Conservation (phyloP, 2,888 invertebrate species). For the Ophion ellenae region DNA sequence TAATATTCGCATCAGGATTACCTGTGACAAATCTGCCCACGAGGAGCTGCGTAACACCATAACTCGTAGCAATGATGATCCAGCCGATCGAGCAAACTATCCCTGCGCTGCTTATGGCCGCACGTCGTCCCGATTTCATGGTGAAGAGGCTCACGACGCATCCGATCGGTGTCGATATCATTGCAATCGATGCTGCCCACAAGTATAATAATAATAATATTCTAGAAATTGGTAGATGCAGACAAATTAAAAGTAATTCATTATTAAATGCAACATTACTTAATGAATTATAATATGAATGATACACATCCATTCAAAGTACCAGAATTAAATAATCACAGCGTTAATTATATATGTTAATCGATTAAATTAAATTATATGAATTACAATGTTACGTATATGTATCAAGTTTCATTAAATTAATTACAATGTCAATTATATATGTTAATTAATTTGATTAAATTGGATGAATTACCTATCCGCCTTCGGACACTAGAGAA, state of each 20-base stretch:
- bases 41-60: constrained; percentile 77
- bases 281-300: no score
- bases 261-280: no score
- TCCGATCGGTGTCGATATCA: constrained; percentile 84
- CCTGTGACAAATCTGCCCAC: constrained; percentile 83
- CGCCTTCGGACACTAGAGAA: background rate
- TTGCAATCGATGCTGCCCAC: constrained; percentile 83
- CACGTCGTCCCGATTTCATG: constrained; percentile 84
- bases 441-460: no score
- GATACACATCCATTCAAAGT: no score
- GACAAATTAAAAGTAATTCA: no score
- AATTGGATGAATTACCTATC: no score
- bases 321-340: no score
- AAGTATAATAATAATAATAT: background rate
- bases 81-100: constrained; percentile 84
- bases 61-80: constrained; percentile 83
- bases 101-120: constrained; percentile 82
- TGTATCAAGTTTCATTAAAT: no score
- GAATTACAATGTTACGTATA: no score
- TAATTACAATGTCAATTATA: no score
- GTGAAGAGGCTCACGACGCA: constrained; percentile 83
- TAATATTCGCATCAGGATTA: constrained; percentile 32
- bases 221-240: background rate
- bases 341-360: no score
- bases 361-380: no score